Evolutionary conservation across 92 coral and sea anemone species (phyloP).

Genomic region (Siderastrea siderea): DNA sequence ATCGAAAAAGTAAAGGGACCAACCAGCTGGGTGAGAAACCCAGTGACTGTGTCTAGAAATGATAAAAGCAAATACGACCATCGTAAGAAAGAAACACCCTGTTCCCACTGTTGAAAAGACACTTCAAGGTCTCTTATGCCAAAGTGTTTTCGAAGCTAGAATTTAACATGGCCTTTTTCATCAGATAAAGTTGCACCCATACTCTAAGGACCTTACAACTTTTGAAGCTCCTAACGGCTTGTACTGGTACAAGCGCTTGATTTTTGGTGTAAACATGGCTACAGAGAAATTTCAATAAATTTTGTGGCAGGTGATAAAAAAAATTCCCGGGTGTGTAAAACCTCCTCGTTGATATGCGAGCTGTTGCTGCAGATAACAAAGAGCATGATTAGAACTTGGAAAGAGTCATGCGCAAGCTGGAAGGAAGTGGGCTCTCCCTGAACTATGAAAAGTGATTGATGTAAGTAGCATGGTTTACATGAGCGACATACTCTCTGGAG

Average conservation of each 20-base stretch:
- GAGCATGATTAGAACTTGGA: slow-evolving; percentile 56
- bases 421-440: slow-evolving; percentile 54
- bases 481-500: slow-evolving; percentile 60
- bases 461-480: slow-evolving; percentile 53
- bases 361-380: slow-evolving; percentile 44
- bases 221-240: slow-evolving; percentile 69
- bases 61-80: slow-evolving; percentile 75
- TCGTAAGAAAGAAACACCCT: slow-evolving; percentile 64
- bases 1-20: slow-evolving; percentile 49
- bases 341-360: slow-evolving; percentile 64
- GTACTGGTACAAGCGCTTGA: slow-evolving; percentile 36
- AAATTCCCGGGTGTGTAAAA: slow-evolving; percentile 64
- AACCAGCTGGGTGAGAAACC: slow-evolving; percentile 60
- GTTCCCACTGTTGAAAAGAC: slow-evolving; percentile 76
- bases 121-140: slow-evolving; percentile 66
- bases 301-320: slow-evolving; percentile 53
- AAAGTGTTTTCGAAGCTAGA: slow-evolving; percentile 63
- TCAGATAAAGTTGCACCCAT: slow-evolving; percentile 69
- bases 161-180: slow-evolving; percentile 71
- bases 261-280: slow-evolving; percentile 60
- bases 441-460: slow-evolving; percentile 65
- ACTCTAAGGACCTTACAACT: slow-evolving; percentile 75
- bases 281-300: slow-evolving; percentile 65
- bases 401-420: slow-evolving; percentile 52
- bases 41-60: slow-evolving; percentile 70